phyloP scores from a whole-genome alignment of 2,888 invertebrate genomes.

The Tribolium freemani region DNA sequence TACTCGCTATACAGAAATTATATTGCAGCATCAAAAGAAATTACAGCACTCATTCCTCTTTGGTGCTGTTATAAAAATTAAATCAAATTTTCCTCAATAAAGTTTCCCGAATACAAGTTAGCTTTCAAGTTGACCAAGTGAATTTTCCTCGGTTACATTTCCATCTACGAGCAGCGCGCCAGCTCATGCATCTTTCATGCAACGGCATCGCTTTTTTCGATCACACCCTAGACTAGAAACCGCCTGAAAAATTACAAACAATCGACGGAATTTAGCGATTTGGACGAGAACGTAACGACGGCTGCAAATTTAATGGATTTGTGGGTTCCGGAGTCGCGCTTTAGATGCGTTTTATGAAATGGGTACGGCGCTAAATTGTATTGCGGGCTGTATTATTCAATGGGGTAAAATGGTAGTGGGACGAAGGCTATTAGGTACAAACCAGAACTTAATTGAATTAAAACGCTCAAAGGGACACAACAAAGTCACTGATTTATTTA shows the following conservation, averaged over 20 bases:
- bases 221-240: not conserved
- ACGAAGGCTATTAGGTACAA: too few species aligned
- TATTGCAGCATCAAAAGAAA: conserved; percentile 69
- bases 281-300: not conserved
- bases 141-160: conserved; percentile 35
- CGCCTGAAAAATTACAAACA: conserved; percentile 4
- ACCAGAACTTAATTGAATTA: too few species aligned
- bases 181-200: conserved; percentile 38
- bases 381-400: conserved; percentile 19
- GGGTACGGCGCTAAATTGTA: conserved; percentile 27
- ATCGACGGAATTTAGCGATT: conserved; percentile 1
- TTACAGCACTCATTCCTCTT: conserved; percentile 68
- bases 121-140: conserved; percentile 48
- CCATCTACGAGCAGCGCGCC: conserved; percentile 16
- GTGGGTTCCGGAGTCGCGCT: conserved; percentile 21
- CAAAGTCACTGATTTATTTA: too few species aligned
- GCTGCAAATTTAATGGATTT: conserved; percentile 12
- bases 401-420: not conserved
- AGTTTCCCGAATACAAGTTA: conserved; percentile 68
- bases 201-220: not conserved
- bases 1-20: conserved; percentile 67
- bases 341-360: conserved; percentile 30
- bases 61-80: conserved; percentile 68
- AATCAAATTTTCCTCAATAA: conserved; percentile 69
- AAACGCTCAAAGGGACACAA: too few species aligned